A percentile compares a stretch with the other conserved stretches of the same genome.
phyloP scores from a whole-genome alignment of 2,888 invertebrate genomes.

The Celastrina argiolus region DNA sequence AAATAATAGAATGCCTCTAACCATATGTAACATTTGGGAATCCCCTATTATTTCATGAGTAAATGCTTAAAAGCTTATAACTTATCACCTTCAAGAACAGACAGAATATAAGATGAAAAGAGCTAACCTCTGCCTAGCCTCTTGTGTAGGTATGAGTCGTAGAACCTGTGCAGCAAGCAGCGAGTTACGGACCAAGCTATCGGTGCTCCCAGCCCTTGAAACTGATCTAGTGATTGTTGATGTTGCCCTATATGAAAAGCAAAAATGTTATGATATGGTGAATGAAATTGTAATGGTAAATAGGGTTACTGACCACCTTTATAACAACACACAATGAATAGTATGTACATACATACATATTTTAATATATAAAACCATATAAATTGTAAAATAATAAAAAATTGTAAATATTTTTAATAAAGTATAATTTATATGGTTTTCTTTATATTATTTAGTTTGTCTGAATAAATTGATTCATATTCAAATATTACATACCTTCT shows the following conservation, averaged over 20 bases:
- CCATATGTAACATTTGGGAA: too few species aligned
- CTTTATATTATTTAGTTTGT: too few species aligned
- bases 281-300: not conserved
- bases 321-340: not conserved
- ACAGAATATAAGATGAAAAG: slow-evolving; percentile 8
- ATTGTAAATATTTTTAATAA: too few species aligned
- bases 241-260: slow-evolving; percentile 49
- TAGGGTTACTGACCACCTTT: not conserved
- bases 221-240: slow-evolving; percentile 63
- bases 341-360: too few species aligned
- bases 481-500: slow-evolving; percentile 49
- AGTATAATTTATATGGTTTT: too few species aligned
- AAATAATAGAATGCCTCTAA: too few species aligned
- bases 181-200: slow-evolving; percentile 85
- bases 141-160: slow-evolving; percentile 88
- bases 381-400: too few species aligned
- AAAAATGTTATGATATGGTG: not conserved
- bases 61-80: too few species aligned
- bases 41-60: too few species aligned
- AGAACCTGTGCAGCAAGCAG: slow-evolving; percentile 88
- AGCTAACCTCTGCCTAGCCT: slow-evolving; percentile 84
- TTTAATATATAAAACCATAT: too few species aligned
- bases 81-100: not conserved
- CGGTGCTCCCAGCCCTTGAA: slow-evolving; percentile 75
- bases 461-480: too few species aligned